Percentiles rank a stretch among this genome's conserved stretches.
These are phyloP conservation scores for Mycetomoellerius zeteki DNA, from an alignment of 1,140 invertebrate species.

Conservation along the genomic window DNA sequence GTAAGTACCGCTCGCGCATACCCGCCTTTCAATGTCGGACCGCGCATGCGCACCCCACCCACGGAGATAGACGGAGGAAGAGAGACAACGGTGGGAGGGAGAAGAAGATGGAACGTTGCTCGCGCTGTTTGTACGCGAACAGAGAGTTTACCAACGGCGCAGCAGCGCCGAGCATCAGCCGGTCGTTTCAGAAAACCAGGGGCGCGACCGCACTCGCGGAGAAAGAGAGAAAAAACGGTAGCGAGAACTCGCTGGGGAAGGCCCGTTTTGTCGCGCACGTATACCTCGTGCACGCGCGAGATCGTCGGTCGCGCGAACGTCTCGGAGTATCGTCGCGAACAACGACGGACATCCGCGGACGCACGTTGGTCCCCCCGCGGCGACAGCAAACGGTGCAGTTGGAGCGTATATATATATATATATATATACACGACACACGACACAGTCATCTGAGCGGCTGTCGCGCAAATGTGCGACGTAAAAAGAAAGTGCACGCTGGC, in stretches of 20 bases:
- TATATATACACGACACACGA: no score
- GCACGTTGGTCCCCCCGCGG: neutral
- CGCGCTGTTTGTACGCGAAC: conserved; percentile 62
- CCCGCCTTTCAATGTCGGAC: conserved; percentile 46
- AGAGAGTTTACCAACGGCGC: conserved; percentile 65
- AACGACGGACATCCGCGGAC: neutral
- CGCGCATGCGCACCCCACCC: conserved; percentile 74
- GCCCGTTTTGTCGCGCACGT: neutral
- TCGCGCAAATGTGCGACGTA: neutral
- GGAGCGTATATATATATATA: no score
- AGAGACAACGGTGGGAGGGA: conserved; percentile 45
- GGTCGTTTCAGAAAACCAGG: conserved; percentile 63
- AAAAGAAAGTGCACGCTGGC: neutral
- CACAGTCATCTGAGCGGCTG: neutral
- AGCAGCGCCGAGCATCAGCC: conserved; percentile 70
- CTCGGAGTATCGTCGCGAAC: neutral
- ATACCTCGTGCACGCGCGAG: neutral
- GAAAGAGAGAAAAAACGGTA: conserved; percentile 8
- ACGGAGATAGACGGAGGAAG: conserved; percentile 27
- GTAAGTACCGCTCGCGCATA: conserved; percentile 37
- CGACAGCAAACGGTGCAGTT: neutral
- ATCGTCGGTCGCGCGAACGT: neutral
- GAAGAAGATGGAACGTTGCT: conserved; percentile 68
- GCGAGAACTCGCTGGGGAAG: conserved; percentile 2
- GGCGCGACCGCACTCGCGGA: conserved; percentile 41